These are phyloP conservation scores for Brachyistius frenatus DNA, from an alignment of 2,113 vertebrate species.

Conservation along the genomic window DNA sequence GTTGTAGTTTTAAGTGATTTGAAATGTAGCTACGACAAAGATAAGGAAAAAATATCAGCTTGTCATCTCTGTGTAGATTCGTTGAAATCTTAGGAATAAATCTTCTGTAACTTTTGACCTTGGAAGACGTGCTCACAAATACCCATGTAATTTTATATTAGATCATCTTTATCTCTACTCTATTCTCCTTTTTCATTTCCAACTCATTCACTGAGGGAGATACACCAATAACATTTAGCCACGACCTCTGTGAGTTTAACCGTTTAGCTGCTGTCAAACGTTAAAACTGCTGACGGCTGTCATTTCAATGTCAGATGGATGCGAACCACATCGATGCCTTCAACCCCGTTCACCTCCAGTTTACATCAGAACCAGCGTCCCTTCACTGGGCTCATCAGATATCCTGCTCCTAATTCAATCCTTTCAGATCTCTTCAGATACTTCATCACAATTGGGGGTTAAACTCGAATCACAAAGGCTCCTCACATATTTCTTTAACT, in stretches of 20 bases:
- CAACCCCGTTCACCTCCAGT: neutral
- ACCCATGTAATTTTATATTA: too few species aligned
- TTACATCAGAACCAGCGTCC: neutral
- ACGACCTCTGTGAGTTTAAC: neutral
- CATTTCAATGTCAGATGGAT: neutral
- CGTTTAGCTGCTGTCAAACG: neutral
- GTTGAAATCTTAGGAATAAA: too few species aligned
- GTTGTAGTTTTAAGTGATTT: too few species aligned
- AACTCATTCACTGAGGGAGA: neutral
- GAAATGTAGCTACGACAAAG: too few species aligned
- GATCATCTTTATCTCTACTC: too few species aligned
- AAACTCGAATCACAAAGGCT: neutral
- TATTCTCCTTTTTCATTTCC: neutral
- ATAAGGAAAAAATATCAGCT: too few species aligned
- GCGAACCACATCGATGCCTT: neutral
- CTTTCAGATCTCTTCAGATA: neutral
- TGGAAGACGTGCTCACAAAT: too few species aligned
- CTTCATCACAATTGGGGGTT: too few species aligned
- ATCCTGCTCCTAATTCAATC: neutral
- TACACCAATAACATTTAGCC: neutral
- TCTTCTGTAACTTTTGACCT: too few species aligned
- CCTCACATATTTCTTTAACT: neutral
- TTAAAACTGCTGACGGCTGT: neutral
- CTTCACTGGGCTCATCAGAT: neutral
- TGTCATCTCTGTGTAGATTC: too few species aligned